Evolutionary conservation across 2,113 vertebrate species (phyloP), one percentile per base, ranked within the genome.

Genomic region (Stomatorhinus ivindoensis): DNA sequence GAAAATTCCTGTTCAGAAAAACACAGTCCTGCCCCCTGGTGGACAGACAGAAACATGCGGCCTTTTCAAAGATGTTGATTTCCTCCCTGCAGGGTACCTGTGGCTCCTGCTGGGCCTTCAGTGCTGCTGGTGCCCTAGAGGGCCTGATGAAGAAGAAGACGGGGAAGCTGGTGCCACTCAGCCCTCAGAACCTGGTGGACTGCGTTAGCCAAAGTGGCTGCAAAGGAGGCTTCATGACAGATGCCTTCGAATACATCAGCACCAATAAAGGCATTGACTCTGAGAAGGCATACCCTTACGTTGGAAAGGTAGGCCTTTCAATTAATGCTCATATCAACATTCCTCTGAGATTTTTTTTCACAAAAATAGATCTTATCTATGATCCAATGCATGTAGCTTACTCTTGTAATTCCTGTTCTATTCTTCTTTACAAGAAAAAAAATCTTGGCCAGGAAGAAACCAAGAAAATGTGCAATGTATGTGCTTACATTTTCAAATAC

Each of bases 41-140:
- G 93, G 90, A 24, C 24, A 88, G 0, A 73, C 1, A 6, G 89
- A 89, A 92, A 85, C 42, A 51, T 19, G 90, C 50, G 1, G 9
- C 4, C 31, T 15, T 83, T 21, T 69, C 19, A 17, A 11, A 24
- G 19, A 24, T 24, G 76, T 27, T 27, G 44, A 39, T 83, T 5
- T 51, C 21, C 50, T n/a, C 1, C 0, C 87, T 89, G n/a, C 69
- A 99, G 98, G 97, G 97, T 4, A 93, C 95, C 21, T 99, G 98
- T 1, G 97, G 97, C 21, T 99, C 98, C 1, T 98, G 98, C 90
- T 99, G 98, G 97, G 98, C 98, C 15, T 99, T 99, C 92, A 99
- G 98, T 93, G 97, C 98, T 0, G 96, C 94, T 4, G 98, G 98
- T 0, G 97, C 98, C 24, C 95, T 99, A 31, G 98, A 99, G 92